Evolutionary conservation across 1,140 invertebrate species (phyloP).

Genomic region (Lethrus apterus): DNA sequence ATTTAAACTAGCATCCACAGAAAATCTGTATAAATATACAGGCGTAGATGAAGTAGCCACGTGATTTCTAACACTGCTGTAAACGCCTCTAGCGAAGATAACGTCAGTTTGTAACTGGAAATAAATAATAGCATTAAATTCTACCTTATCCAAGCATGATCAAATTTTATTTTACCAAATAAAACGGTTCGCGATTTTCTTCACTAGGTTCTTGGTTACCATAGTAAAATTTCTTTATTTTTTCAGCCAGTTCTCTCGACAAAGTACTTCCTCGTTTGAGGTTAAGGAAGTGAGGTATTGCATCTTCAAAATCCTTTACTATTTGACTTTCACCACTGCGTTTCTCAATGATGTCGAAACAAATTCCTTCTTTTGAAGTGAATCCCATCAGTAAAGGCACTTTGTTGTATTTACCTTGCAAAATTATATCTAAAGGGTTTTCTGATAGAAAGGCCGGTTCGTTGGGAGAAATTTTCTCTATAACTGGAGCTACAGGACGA

Average conservation of each 20-base stretch:
- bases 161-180: too few species aligned
- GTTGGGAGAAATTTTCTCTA: slow-evolving; percentile 39
- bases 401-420: slow-evolving; percentile 40
- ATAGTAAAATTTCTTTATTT: slow-evolving; percentile 48
- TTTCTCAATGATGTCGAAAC: slow-evolving; percentile 27
- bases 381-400: slow-evolving; percentile 42
- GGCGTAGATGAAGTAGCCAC: slow-evolving; percentile 38
- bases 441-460: slow-evolving; percentile 34
- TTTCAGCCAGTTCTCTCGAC: slow-evolving; percentile 40
- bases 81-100: slow-evolving; percentile 42
- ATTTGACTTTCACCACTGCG: slow-evolving; percentile 27
- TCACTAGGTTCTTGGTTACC: slow-evolving; percentile 40
- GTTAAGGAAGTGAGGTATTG: slow-evolving; percentile 42
- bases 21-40: slow-evolving; percentile 48
- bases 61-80: slow-evolving; percentile 43
- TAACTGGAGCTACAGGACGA: slow-evolving; percentile 39
- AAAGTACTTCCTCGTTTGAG: slow-evolving; percentile 40
- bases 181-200: slow-evolving; percentile 32
- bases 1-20: slow-evolving; percentile 47
- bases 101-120: slow-evolving; percentile 38
- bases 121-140: too few species aligned
- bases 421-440: slow-evolving; percentile 38
- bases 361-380: slow-evolving; percentile 39
- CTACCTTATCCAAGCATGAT: too few species aligned
- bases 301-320: slow-evolving; percentile 43